phyloP scores from a whole-genome alignment of 2,888 invertebrate species.

The Machimus rusticus region DNA sequence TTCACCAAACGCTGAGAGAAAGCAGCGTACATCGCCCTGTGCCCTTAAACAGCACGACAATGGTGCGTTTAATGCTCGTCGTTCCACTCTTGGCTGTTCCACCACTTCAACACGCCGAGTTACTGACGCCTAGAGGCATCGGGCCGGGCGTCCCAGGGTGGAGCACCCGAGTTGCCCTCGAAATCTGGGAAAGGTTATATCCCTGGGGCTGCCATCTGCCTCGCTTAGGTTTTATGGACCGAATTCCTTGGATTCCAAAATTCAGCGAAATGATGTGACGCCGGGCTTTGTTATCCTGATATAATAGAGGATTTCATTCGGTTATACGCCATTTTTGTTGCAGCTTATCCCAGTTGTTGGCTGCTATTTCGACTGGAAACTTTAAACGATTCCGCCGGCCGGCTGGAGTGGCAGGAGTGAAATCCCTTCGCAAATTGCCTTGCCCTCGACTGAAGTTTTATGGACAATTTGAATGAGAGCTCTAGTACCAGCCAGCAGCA shows the following conservation, averaged over 20 bases:
- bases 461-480: neutral
- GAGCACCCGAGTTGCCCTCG: neutral
- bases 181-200: constrained; percentile 6
- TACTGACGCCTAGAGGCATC: neutral
- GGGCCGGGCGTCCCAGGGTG: neutral
- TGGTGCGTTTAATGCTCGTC: neutral
- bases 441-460: neutral
- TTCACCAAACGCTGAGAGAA: neutral
- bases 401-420: neutral
- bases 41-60: neutral
- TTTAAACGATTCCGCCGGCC: neutral
- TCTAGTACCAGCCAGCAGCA: neutral
- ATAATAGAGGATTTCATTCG: constrained; percentile 23
- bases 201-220: constrained; percentile 2
- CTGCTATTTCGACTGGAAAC: neutral
- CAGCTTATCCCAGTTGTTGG: constrained; percentile 4
- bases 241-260: constrained; percentile 6
- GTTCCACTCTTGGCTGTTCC: neutral
- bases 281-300: constrained; percentile 1
- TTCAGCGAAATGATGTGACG: neutral
- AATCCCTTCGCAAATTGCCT: neutral
- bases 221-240: neutral
- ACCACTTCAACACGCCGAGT: neutral
- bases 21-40: neutral
- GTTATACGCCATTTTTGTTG: constrained; percentile 19